phyloP scores from a whole-genome alignment of 2,113 vertebrate species.

The Perognathus longimembris region DNA sequence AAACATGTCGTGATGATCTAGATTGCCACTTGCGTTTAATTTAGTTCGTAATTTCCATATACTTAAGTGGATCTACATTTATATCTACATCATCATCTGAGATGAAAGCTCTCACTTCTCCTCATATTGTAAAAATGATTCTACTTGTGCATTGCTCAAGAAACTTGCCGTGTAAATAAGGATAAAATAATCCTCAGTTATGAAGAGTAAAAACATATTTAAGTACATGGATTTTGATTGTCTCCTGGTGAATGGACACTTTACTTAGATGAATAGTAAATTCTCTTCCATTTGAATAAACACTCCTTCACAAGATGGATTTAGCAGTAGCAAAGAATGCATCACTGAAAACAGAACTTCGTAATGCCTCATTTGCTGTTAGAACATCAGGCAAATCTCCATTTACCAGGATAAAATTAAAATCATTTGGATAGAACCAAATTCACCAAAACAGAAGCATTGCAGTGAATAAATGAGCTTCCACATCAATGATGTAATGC shows the following conservation, averaged over 20 bases:
- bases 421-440: not conserved
- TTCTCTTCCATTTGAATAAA: constrained; percentile 18
- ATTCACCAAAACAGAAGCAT: not conserved
- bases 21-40: constrained; percentile 46
- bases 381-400: not conserved
- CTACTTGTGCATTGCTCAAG: not conserved
- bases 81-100: not conserved
- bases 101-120: constrained; percentile 25
- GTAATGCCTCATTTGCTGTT: not conserved
- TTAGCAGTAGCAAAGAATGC: constrained; percentile 27
- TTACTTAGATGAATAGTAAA: constrained; percentile 45
- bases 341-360: constrained; percentile 7
- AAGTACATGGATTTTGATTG: not conserved
- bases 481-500: constrained; percentile 28
- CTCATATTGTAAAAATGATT: constrained; percentile 37
- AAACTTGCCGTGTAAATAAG: constrained; percentile 12
- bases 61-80: not conserved
- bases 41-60: constrained; percentile 6
- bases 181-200: constrained; percentile 35
- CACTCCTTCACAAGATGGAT: not conserved
- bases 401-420: too few species aligned
- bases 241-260: not conserved
- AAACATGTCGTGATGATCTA: constrained; percentile 12
- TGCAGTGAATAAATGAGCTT: constrained; percentile 4
- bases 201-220: constrained; percentile 4